Conservation (phyloP, 1,140 invertebrate species). For the Trachymyrmex septentrionalis region DNA sequence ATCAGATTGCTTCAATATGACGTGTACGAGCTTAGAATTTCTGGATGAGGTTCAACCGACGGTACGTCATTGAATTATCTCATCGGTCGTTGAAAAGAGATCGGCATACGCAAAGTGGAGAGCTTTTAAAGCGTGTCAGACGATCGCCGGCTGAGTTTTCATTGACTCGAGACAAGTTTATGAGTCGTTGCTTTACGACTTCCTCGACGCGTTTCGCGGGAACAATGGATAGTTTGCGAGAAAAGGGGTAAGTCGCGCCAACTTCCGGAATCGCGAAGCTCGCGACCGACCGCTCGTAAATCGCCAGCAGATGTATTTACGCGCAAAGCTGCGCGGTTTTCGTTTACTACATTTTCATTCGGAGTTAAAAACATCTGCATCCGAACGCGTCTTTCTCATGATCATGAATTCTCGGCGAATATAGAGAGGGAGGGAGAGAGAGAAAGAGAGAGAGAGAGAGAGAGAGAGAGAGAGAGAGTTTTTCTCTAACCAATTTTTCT, state of each 20-base stretch:
- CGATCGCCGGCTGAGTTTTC: constrained; percentile 16
- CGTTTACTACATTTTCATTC: constrained; percentile 15
- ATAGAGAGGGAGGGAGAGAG: neutral
- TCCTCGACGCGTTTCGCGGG: constrained; percentile 25
- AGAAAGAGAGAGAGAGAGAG: no score
- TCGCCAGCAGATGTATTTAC: constrained; percentile 45
- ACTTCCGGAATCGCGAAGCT: constrained; percentile 36
- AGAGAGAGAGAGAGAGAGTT: no score
- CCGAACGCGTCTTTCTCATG: neutral
- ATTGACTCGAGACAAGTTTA: constrained; percentile 52
- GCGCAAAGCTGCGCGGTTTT: constrained; percentile 4
- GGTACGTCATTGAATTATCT: constrained; percentile 44
- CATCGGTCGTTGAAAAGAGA: constrained; percentile 36
- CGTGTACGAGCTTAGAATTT: constrained; percentile 46
- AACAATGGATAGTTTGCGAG: constrained; percentile 39
- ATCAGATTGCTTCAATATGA: neutral
- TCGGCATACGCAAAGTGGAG: constrained; percentile 42
- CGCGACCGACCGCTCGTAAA: constrained; percentile 38
- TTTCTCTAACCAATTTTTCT: neutral
- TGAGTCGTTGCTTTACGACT: constrained; percentile 39
- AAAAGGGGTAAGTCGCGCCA: neutral
- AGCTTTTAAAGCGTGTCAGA: constrained; percentile 44
- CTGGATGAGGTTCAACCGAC: neutral
- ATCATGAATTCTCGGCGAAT: constrained; percentile 8
- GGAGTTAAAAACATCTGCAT: constrained; percentile 7